Percentiles rank a stretch among this genome's conserved stretches.
phyloP scores from a whole-genome alignment of 2,888 invertebrate genomes.

The Carterocephalus palaemon region DNA sequence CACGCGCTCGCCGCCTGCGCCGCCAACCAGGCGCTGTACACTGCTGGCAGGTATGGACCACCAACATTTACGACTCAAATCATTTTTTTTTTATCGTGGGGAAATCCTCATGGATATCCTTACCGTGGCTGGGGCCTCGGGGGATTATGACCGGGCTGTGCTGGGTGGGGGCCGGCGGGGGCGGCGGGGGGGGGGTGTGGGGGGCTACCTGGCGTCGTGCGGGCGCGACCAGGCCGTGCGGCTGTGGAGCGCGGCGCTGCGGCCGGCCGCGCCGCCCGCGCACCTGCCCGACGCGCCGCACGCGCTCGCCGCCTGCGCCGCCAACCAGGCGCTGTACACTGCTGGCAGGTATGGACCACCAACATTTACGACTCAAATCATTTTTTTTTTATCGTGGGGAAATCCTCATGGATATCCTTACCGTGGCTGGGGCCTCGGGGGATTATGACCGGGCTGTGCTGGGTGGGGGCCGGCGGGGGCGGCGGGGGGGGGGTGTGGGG shows the following conservation, averaged over 20 bases:
- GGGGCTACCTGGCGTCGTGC: constrained; percentile 81
- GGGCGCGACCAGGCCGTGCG: constrained; percentile 88
- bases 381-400: too few relatives aligned
- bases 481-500: constrained; percentile 47
- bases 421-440: too few relatives aligned
- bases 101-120: too few relatives aligned
- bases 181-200: constrained; percentile 47
- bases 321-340: constrained; percentile 79
- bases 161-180: constrained; percentile 36
- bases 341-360: constrained; percentile 93
- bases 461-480: constrained; percentile 38
- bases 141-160: constrained; percentile 87
- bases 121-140: too few relatives aligned
- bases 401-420: too few relatives aligned
- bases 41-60: constrained; percentile 92
- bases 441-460: constrained; percentile 85
- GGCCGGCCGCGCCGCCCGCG: constrained; percentile 62
- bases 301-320: constrained; percentile 83
- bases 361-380: constrained; percentile 37
- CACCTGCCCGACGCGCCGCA: constrained; percentile 79
- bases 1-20: constrained; percentile 84
- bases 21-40: constrained; percentile 76
- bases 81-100: too few relatives aligned
- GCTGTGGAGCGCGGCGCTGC: constrained; percentile 84
- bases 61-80: constrained; percentile 38